These are phyloP conservation scores for Clytia hemisphaerica DNA, from an alignment of 30 jellyfish, hydroid and myxozoan genomes.

Conservation along the genomic window DNA sequence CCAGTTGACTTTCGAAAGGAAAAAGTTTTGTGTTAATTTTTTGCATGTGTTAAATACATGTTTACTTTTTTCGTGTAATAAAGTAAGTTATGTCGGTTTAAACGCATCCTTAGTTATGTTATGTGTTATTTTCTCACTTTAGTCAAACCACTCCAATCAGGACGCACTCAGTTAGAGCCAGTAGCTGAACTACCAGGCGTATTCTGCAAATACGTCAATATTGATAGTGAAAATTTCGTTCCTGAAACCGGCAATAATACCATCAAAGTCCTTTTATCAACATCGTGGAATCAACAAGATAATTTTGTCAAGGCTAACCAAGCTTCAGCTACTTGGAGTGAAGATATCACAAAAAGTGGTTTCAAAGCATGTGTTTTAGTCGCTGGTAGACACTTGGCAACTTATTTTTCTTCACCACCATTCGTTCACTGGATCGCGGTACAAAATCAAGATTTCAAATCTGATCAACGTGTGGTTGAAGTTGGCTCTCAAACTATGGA, in stretches of 20 bases:
- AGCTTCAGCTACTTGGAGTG: conserved; percentile 31
- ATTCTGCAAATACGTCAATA: conserved; percentile 18
- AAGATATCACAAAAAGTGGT: conserved; percentile 2
- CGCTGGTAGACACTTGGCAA: conserved; percentile 28
- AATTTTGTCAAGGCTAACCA: not conserved
- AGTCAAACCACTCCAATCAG: conserved; percentile 8
- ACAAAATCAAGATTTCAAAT: not conserved
- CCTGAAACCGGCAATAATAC: not conserved
- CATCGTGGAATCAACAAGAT: not conserved
- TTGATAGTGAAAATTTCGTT: too few relatives aligned
- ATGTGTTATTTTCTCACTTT: too few relatives aligned
- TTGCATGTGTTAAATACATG: too few relatives aligned
- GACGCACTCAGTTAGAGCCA: conserved; percentile 1
- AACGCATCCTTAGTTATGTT: too few relatives aligned
- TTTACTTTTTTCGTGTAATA: too few relatives aligned
- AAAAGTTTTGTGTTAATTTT: too few relatives aligned
- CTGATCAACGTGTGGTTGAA: not conserved
- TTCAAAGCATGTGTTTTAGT: conserved; percentile 28
- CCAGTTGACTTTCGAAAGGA: too few relatives aligned
- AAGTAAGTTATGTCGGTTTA: too few relatives aligned
- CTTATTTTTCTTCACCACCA: not conserved
- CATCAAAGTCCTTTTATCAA: not conserved
- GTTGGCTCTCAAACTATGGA: not conserved
- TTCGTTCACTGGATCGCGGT: conserved; percentile 19
- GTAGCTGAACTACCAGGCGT: conserved; percentile 27